phyloP scores from a whole-genome alignment of 1,140 invertebrate species.

The Drosophila bifasciata region DNA sequence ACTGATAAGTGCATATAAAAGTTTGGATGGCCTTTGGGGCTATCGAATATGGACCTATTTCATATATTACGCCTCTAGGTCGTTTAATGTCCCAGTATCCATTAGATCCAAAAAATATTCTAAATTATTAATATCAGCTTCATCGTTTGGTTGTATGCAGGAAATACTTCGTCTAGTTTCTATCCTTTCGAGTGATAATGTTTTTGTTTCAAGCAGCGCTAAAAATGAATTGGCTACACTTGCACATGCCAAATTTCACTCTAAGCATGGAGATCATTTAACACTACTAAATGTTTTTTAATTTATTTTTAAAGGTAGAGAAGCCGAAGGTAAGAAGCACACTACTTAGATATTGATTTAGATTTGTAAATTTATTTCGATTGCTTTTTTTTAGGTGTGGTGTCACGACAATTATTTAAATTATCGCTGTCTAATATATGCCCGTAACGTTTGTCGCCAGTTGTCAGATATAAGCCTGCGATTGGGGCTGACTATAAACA shows the following conservation, averaged over 20 bases:
- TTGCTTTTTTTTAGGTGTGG: constrained; percentile 89
- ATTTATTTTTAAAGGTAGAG: constrained; percentile 89
- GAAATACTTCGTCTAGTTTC: constrained; percentile 89
- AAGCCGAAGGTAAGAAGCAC: constrained; percentile 88
- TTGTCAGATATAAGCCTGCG: constrained; percentile 90
- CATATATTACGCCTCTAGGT: constrained; percentile 90
- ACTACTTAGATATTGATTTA: constrained; percentile 13
- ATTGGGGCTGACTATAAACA: constrained; percentile 88
- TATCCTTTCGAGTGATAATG: constrained; percentile 87
- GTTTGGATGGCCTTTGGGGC: constrained; percentile 91
- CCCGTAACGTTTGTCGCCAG: constrained; percentile 92
- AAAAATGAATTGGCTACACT: constrained; percentile 89
- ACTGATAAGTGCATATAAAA: constrained; percentile 88
- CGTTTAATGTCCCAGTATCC: constrained; percentile 96
- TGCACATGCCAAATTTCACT: constrained; percentile 92
- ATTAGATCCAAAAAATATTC: constrained; percentile 95
- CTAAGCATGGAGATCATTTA: constrained; percentile 95
- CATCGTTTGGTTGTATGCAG: constrained; percentile 92
- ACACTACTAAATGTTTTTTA: constrained; percentile 95
- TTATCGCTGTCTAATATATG: constrained; percentile 93
- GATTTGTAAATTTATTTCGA: neutral
- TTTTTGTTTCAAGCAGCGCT: constrained; percentile 85
- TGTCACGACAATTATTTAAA: constrained; percentile 96
- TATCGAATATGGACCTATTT: constrained; percentile 85
- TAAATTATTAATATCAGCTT: constrained; percentile 92